phyloP scores from a whole-genome alignment of 2,797 vertebrate species.

The Erithacus rubecula region DNA sequence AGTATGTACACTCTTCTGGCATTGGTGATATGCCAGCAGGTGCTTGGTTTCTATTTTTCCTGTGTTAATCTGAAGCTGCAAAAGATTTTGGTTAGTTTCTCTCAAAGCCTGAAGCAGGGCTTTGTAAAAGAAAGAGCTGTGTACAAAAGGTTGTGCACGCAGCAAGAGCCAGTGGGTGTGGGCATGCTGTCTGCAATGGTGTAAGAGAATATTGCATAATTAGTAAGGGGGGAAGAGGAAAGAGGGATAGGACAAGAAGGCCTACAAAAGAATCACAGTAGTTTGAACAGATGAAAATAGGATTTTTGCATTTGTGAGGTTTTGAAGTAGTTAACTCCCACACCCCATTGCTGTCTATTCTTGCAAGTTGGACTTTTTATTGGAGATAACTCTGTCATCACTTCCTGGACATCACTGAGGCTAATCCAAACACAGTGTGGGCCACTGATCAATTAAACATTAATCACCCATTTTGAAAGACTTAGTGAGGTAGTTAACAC shows the following conservation, averaged over 20 bases:
- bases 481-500: neutral
- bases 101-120: neutral
- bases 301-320: neutral
- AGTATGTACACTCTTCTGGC: neutral
- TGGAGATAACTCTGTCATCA: neutral
- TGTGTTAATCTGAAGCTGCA: neutral
- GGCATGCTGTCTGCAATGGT: neutral
- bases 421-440: neutral
- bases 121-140: neutral
- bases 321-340: neutral
- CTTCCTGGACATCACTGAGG: neutral
- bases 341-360: neutral
- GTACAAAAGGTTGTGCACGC: rapidly evolving
- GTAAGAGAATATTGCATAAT: neutral
- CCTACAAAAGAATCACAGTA: neutral
- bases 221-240: neutral
- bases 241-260: neutral
- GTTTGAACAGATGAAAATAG: neutral
- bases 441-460: neutral
- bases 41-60: neutral
- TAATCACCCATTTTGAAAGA: neutral
- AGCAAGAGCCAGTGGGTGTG: neutral
- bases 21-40: neutral
- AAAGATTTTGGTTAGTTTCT: neutral
- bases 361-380: neutral